Evolutionary conservation across 2,113 vertebrate species (phyloP).

Genomic region (Peucedramus taeniatus): DNA sequence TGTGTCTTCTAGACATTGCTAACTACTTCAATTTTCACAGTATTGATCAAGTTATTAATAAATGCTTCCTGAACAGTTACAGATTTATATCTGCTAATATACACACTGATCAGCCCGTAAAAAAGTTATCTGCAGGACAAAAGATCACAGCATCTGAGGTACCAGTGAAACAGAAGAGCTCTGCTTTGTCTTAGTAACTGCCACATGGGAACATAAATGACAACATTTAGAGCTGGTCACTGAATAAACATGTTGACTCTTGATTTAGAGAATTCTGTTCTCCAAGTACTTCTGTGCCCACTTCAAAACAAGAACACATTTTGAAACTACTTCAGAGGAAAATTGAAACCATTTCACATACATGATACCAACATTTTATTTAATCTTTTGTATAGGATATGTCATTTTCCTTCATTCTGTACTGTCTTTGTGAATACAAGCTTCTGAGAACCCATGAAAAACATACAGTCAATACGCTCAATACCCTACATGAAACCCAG

Average conservation of each 20-base stretch:
- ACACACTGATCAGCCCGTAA: not conserved
- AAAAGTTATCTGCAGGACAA: not conserved
- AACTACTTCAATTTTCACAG: not conserved
- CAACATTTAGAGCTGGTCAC: not conserved
- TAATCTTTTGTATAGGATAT: not conserved
- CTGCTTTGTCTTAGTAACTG: not conserved
- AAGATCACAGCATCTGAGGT: not conserved
- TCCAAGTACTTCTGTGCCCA: not conserved
- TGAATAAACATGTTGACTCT: not conserved
- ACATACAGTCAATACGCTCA: not conserved
- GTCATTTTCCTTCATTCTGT: not conserved
- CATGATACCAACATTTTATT: not conserved
- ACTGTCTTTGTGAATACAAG: slow-evolving; percentile 18
- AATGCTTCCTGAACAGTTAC: not conserved
- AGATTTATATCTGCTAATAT: not conserved
- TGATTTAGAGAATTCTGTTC: not conserved
- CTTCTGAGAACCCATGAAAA: slow-evolving; percentile 7
- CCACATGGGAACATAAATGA: not conserved
- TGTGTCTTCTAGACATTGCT: not conserved
- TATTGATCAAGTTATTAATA: not conserved
- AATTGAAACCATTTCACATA: not conserved
- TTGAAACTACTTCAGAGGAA: not conserved
- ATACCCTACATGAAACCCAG: slow-evolving; percentile 44
- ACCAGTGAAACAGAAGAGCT: not conserved
- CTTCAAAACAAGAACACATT: not conserved